Evolutionary conservation across 2,797 vertebrate species (phyloP), one percentile per base, ranked within the genome.

Genomic region (Argya squamiceps): DNA sequence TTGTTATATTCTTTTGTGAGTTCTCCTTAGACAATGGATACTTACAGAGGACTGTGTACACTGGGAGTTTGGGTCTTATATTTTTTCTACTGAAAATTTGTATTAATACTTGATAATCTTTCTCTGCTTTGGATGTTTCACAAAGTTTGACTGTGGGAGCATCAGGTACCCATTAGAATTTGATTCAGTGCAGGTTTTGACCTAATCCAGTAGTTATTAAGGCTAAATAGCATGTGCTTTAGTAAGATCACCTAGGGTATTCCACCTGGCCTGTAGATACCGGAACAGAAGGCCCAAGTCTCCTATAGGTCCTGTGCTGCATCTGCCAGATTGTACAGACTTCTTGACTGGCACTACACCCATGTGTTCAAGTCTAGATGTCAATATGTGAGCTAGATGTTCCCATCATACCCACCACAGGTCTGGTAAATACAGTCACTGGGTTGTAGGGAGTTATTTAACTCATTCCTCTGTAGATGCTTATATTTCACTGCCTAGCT

Each of bases 21-120:
- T 44, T 81, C 53, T 71, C 32, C 10, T 55, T 68, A 30, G 26
- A 21, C 8, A 47, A 10, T 63, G 44, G 34, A 14, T 62, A 6
- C 5, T 71, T 88, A 56, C 1, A 2, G 16, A 69, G 26, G 11
- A 36, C 17, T 58, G 3, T 46, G 24, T 37, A 12, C 1, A 0
- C 5, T 53, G 22, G 7, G 21, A 4, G 0, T 15, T 65, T 81
- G 7, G 18, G 17, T 73, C 43, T 58, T 74, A 11, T 4, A 52
- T 2, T 74, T 74, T 83, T 85, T 64, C 29, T 56, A 21, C 19
- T n/a, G 8, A 68, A 26, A 75, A 68, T 84, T 88, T 84, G 34
- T 9, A 16, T 34, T 68, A 52, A 34, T 67, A 75, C 47, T 63
- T 89, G 26, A 56, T 41, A 60, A 8, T 55, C 23, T 58, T 27